Conservation (phyloP, 2,888 invertebrate genomes). For the Epiblema foenella region DNA sequence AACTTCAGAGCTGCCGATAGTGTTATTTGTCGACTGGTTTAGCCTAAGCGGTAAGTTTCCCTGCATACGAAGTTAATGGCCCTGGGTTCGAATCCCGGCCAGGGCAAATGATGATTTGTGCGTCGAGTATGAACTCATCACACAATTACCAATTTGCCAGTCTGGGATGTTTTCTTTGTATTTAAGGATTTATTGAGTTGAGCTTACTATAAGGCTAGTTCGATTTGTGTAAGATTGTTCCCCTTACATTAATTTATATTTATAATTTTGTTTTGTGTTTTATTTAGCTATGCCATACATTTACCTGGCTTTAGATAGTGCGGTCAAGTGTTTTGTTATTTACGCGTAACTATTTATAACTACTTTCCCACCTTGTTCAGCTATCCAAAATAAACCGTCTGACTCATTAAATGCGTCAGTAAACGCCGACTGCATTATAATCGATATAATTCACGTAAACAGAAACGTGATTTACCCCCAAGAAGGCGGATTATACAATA, state of each 20-base stretch:
- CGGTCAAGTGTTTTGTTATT: slow-evolving; percentile 9
- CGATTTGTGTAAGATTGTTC: too few relatives aligned
- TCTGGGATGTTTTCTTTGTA: too few relatives aligned
- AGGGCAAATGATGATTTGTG: too few relatives aligned
- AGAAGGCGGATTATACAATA: slow-evolving; percentile 49
- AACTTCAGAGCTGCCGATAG: not conserved
- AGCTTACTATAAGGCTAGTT: too few relatives aligned
- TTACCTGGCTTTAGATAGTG: not conserved
- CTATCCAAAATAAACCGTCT: slow-evolving; percentile 36
- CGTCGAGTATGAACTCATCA: too few relatives aligned
- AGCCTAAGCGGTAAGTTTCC: too few relatives aligned
- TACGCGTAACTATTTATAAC: slow-evolving; percentile 14
- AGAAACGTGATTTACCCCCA: slow-evolving; percentile 44
- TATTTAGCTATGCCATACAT: not conserved
- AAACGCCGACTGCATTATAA: slow-evolving; percentile 38
- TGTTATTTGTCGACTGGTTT: not conserved
- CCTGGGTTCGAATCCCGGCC: too few relatives aligned
- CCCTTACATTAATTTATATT: too few relatives aligned
- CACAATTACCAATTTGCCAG: too few relatives aligned
- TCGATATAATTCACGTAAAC: slow-evolving; percentile 43
- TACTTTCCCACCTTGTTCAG: slow-evolving; percentile 15
- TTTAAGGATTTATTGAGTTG: too few relatives aligned
- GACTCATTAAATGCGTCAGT: slow-evolving; percentile 42
- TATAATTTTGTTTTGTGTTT: too few relatives aligned
- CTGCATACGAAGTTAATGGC: too few relatives aligned